These are phyloP conservation scores for Pelosia muscerda DNA, from an alignment of 2,888 invertebrate genomes.

Conservation along the genomic window DNA sequence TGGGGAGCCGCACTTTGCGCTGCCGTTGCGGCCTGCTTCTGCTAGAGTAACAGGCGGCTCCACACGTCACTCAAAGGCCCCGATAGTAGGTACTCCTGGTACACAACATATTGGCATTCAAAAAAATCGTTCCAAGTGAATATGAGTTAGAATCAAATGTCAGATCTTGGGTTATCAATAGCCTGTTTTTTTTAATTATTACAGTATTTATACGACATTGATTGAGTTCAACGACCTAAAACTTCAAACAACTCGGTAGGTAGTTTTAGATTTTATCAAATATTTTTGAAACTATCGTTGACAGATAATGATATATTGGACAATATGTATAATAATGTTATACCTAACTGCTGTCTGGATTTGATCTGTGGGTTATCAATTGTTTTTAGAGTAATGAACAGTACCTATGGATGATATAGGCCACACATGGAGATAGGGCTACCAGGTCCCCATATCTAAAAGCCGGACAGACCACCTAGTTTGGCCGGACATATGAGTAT, in stretches of 20 bases:
- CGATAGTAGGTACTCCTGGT: no score
- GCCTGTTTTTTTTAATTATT: constrained; percentile 12
- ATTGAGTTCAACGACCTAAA: not conserved
- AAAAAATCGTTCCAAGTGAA: not conserved
- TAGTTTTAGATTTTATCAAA: not conserved
- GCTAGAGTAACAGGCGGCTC: no score
- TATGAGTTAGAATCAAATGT: not conserved
- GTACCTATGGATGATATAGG: not conserved
- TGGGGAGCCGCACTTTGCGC: no score
- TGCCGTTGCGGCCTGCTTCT: no score
- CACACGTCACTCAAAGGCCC: no score
- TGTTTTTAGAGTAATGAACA: not conserved
- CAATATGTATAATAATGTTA: not conserved
- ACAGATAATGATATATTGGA: constrained; percentile 1
- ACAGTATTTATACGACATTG: constrained; percentile 3
- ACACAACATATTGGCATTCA: no score
- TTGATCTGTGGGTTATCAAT: constrained; percentile 5
- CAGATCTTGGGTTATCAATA: constrained; percentile 2
- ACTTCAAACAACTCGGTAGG: not conserved
- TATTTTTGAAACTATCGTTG: not conserved
- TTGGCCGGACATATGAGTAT: no score
- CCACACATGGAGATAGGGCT: not conserved
- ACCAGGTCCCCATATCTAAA: no score
- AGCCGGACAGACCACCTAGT: no score
- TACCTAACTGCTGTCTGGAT: not conserved